Evolutionary conservation across 1,140 invertebrate genomes (phyloP), one percentile per base, ranked within the genome.

Genomic region (Ceratoteleas bidentatus): DNA sequence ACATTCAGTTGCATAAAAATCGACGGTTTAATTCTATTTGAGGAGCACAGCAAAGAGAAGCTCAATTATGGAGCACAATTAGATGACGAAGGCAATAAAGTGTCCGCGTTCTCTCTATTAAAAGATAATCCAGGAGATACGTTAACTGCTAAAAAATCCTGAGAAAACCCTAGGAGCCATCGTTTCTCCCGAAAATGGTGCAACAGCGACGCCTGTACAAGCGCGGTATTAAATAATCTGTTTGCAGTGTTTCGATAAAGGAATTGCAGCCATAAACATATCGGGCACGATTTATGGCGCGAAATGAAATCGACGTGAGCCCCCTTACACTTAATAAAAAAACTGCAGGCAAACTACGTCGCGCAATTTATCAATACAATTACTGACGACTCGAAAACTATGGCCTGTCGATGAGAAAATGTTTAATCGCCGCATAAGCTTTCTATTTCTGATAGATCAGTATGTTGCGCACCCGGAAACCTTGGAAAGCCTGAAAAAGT

Each of bases 391-490:
- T 68, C 13, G 54, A 66, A 75, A 77, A 77, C 74, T 68, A 77
- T 62, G 57, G 62, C 54, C 43, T 62, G 49, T 62, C 65, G 32
- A 72, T 65, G 52, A 57, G 65, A 70, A 65, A 24, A 24, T 4
- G 24, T 78, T 78, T 72, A 66, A 78, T 70, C 52, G 75, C 2
- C 10, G 53, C 32, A 43, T 50, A 40, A 65, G 66, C 61, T 40
- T 70, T 65, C 60, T 43, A 65, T 72, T 65, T 60, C 66, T 64
- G 47, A 78, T 60, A 70, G 66, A 78, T 78, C 65, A 78, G 24
- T 2, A 4, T 24, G 24, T 24, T 24, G 4, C 24, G 24, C 24
- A 24, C 24, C 24, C 4, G 24, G 24, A 24, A 24, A 24, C 24
- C 24, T 24, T 24, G 24, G 24, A 24, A 4, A 24, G 1, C 24